Evolutionary conservation across 2,888 invertebrate genomes (phyloP), one percentile per base, ranked within the genome.

Genomic region (Rapana venosa): DNA sequence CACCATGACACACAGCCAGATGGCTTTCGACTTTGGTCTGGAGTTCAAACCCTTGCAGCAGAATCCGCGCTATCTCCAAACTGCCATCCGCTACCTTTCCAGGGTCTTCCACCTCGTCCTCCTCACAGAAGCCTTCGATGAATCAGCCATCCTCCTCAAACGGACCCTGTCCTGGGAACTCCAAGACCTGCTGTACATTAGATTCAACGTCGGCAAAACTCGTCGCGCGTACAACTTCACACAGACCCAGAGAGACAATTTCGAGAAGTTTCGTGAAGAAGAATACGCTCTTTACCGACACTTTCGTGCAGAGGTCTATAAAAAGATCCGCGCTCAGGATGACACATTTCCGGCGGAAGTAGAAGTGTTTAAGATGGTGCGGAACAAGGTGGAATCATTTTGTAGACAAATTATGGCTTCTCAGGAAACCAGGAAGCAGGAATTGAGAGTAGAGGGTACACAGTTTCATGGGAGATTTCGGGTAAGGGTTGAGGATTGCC

Each of bases 191-290:
- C 81, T 83, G 36, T 83, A 83, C 13, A 8, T 83, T 5, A 20
- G 36, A 83, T 83, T 83, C 36, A 83, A 83, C 47, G 81, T 83
- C 22, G 81, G 81, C 11, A 22, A 83, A 47, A 83, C 47, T 5
- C 81, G 81, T 8, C 81, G 36, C 6, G 26, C 6, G 2, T 22
- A 83, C 47, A 22, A 83, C 26, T 83, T 83, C 81, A 83, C 81
- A 30, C 22, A 22, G 4, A 22, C 2, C 6, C 81, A 83, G 81
- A 83, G 30, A 83, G 26, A 26, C 22, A 36, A 47, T 20, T 83
- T 83, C 47, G 26, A 83, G 47, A 47, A 47, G 26, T 22, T 13
- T 22, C 81, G 81, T 22, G 26, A 47, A 83, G 81, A 47, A 30
- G 81, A 83, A 26, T 83, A 22, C 15, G 81, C 47, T 20, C 4